Evolutionary conservation across 2,113 vertebrate species (phyloP), one percentile per base, ranked within the genome.

Genomic region (Hippocampus guttulatus): DNA sequence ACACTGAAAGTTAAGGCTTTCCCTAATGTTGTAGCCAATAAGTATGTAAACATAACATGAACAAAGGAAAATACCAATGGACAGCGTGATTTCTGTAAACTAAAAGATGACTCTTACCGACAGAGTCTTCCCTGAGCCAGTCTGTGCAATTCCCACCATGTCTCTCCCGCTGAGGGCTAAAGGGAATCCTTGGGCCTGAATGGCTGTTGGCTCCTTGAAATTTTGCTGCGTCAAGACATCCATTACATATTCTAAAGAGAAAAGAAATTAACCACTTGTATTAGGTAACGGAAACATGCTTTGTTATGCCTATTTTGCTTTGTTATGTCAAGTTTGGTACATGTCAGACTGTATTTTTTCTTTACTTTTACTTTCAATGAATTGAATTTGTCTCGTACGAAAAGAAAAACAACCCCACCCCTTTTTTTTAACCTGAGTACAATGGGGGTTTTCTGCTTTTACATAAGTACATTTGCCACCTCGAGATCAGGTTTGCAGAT

Each of bases 71-170:
- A 30, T 30, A 30, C 30, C 30, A 30, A 30, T 30, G 3, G 30
- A 30, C 18, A 1, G 20, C 7, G 6, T 51, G 49, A 18, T 51
- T 7, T 51, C 11, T 11, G 43, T 21, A 30, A 25, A 12, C 3
- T 16, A 33, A 33, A 61, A 33, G 27, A 64, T 43, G n/a, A 2
- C n/a, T 21, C 92, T 92, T 91, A 98, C 97, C 62, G 97, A 94
- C 68, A 99, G 86, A 0, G 97, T 99, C 87, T 99, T 99, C 74
- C 97, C 97, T 51, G 97, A 99, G 76, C 97, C 97, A 0, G 97
- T 99, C 89, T 99, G 96, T 0, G 97, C 96, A 71, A 99, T 99
- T 88, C 97, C 97, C 90, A 99, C 97, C 97, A 99, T 95, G 86
- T 99, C 97, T n/a, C 92, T 93, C 25, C 97, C 97, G 0, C 95